Base-by-base conservation (phyloP, 2,888 invertebrate genomes). In the Hydrotaea diabolus region DNA sequence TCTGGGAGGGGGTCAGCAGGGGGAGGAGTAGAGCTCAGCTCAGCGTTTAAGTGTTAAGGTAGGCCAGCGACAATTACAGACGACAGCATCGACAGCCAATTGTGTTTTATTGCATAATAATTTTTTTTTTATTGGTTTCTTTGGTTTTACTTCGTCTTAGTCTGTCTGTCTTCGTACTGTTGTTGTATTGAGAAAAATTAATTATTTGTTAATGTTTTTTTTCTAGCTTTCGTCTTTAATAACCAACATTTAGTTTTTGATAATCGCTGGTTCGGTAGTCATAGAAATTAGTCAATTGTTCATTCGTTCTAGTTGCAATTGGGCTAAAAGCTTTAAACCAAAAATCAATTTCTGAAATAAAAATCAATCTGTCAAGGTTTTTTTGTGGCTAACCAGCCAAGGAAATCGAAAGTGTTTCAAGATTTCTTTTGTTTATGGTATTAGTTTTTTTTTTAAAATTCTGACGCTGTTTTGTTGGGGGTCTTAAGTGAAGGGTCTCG, bases 281-380 rank as follows among this genome's bases (percentile, higher is more conserved):
- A n/a, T n/a, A 49, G n/a, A 49, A 49, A 4, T 26, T 26, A 26
- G 59, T 15, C 59, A 59, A 59, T 59, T 59, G 31, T 31, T n/a
- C n/a, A n/a, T n/a, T n/a, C n/a, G 59, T 59, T 59, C 26, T 7
- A 23, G 59, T 59, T 59, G 23, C 26, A 59, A 15, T 59, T 59
- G 59, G 26, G 31, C 3, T 2, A 31, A 26, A 57, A 57, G 26
- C 4, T 11, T 19, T 2, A 21, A 21, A 59, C 3, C 2, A 19
- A 53, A 57, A 57, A 57, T 57, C 23, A 57, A 53, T 53, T 53
- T 53, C 3, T 11, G 13, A 55, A 55, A 19, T n/a, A 55, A 4
- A n/a, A 49, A 49, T 49, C 55, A 21, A 59, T 1, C 59, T 59
- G 59, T 59, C 59, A 59, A 59, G 59, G 59, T 59, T 26, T 59